phyloP scores from a whole-genome alignment of 2,113 vertebrate species.

The Thinocorus orbignyianus region DNA sequence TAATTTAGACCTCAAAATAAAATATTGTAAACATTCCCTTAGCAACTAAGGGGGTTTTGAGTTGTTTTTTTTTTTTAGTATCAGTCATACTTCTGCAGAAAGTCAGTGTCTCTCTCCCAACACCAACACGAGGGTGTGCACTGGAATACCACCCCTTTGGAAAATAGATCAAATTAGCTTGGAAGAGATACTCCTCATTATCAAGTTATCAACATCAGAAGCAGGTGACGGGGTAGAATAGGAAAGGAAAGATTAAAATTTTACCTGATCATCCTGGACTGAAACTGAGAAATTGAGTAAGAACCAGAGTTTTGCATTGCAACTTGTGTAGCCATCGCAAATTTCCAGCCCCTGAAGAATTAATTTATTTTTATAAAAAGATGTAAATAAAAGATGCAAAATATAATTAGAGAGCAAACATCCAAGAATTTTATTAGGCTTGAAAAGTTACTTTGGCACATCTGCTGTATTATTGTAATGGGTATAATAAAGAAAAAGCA shows the following conservation, averaged over 20 bases:
- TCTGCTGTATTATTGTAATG: not conserved
- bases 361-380: not conserved
- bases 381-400: not conserved
- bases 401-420: not conserved
- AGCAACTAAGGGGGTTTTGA: not conserved
- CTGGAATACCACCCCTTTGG: not conserved
- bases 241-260: not conserved
- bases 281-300: constrained; percentile 98
- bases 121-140: not conserved
- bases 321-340: constrained; percentile 98
- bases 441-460: not conserved
- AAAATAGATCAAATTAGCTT: not conserved
- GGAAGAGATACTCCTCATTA: not conserved
- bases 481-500: not conserved
- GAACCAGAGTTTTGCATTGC: constrained; percentile 98
- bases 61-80: not conserved
- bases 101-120: not conserved
- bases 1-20: not conserved
- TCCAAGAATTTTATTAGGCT: not conserved
- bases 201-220: not conserved
- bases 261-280: constrained; percentile 98
- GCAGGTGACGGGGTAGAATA: not conserved
- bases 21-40: not conserved
- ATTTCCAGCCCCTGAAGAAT: constrained; percentile 92
- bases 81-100: not conserved